phyloP scores from a whole-genome alignment of 2,888 invertebrate species.

The Noctua janthe region DNA sequence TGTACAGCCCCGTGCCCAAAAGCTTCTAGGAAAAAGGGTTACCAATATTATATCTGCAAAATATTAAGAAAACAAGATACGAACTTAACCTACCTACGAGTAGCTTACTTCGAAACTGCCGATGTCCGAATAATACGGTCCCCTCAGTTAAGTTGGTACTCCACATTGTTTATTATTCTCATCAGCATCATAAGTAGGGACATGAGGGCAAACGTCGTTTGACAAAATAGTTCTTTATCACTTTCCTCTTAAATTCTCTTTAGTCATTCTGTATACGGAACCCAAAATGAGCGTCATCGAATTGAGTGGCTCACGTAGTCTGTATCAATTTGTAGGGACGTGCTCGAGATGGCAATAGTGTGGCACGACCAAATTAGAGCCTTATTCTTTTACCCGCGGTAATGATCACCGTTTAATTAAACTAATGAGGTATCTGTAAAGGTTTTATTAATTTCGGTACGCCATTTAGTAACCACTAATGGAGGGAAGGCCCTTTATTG shows the following conservation, averaged over 20 bases:
- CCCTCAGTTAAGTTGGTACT: background rate
- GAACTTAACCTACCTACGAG: background rate
- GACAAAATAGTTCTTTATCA: conserved; percentile 65
- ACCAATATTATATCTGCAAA: conserved; percentile 31
- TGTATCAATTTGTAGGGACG: conserved; percentile 84
- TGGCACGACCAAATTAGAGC: conserved; percentile 71
- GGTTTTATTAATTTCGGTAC: conserved; percentile 65
- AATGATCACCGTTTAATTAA: conserved; percentile 79
- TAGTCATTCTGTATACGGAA: conserved; percentile 70
- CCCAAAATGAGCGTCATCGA: conserved; percentile 80
- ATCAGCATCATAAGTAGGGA: conserved; percentile 28
- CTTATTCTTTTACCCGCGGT: conserved; percentile 75
- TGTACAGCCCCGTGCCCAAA: conserved; percentile 9
- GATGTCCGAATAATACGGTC: conserved; percentile 5
- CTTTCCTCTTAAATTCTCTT: conserved; percentile 64
- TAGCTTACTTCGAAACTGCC: background rate
- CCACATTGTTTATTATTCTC: conserved; percentile 48
- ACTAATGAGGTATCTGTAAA: conserved; percentile 71
- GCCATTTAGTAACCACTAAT: conserved; percentile 55
- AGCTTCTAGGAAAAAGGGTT: conserved; percentile 32
- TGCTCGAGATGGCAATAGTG: conserved; percentile 78
- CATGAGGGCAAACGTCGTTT: conserved; percentile 49
- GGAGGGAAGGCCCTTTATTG: conserved; percentile 41
- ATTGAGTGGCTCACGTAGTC: conserved; percentile 81
- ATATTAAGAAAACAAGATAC: conserved; percentile 26